phyloP scores from a whole-genome alignment of 2,113 vertebrate genomes.

The Cebus imitator region DNA sequence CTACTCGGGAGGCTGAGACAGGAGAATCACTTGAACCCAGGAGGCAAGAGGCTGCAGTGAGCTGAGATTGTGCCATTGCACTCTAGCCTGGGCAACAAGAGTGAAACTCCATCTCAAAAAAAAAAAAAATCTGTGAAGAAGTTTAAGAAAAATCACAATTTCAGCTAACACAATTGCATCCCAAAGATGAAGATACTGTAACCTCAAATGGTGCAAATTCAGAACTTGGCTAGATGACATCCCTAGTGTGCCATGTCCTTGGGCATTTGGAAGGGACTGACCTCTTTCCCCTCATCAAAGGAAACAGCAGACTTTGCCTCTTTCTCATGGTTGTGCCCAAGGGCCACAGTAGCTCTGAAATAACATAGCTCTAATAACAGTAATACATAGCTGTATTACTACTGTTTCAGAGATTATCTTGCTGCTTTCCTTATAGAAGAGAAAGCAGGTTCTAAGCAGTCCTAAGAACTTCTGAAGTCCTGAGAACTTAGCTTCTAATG shows the following conservation, averaged over 20 bases:
- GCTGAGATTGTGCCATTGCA: too few species aligned
- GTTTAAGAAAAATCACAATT: conserved; percentile 17
- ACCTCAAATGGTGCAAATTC: neutral
- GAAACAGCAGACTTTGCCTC: neutral
- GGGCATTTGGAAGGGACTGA: neutral
- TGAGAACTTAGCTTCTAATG: neutral
- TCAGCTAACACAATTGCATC: neutral
- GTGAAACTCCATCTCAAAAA: too few species aligned
- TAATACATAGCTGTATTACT: too few species aligned
- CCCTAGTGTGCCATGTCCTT: neutral
- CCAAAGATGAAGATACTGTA: neutral
- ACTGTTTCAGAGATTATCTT: neutral
- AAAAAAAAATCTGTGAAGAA: conserved; percentile 3
- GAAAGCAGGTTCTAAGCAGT: neutral
- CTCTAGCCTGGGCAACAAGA: too few species aligned
- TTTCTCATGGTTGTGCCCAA: neutral
- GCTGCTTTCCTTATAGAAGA: neutral
- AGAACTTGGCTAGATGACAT: neutral
- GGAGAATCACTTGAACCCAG: too few species aligned
- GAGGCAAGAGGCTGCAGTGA: too few species aligned
- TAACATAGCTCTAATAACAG: too few species aligned
- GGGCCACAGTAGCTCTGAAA: neutral
- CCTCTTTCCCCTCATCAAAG: neutral
- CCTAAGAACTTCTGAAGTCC: neutral
- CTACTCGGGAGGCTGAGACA: too few species aligned